phyloP scores from a whole-genome alignment of 1,140 invertebrate genomes.

The Neodiprion fabricii region DNA sequence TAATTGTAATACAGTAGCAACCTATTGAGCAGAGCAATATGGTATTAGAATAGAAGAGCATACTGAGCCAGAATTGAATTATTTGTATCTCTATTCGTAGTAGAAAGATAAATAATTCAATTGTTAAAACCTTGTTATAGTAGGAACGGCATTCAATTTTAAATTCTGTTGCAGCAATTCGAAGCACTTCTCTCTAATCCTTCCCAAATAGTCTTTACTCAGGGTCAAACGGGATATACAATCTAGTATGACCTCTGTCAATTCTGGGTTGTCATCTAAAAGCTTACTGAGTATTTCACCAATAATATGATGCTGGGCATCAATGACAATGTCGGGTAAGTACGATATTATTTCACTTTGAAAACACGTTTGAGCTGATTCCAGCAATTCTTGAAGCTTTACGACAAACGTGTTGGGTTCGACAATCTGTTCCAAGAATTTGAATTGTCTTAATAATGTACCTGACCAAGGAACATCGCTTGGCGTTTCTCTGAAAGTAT shows the following conservation, averaged over 20 bases:
- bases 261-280: constrained; percentile 43
- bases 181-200: constrained; percentile 44
- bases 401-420: constrained; percentile 41
- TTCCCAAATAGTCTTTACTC: constrained; percentile 47
- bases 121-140: constrained; percentile 44
- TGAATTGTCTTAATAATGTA: constrained; percentile 49
- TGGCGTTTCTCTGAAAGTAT: constrained; percentile 39
- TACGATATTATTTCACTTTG: constrained; percentile 50
- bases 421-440: constrained; percentile 50
- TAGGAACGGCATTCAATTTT: constrained; percentile 41
- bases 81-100: not conserved
- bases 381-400: constrained; percentile 49
- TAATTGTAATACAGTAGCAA: not conserved
- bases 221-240: constrained; percentile 52
- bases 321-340: constrained; percentile 53
- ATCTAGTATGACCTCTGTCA: constrained; percentile 48
- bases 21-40: no score
- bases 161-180: constrained; percentile 42
- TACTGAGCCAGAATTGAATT: not conserved
- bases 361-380: constrained; percentile 53
- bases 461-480: constrained; percentile 47
- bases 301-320: constrained; percentile 49
- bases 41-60: no score
- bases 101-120: not conserved
- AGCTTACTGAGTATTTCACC: constrained; percentile 50